Conservation (phyloP, 2,888 invertebrate species). For the Perizoma affinitatum region DNA sequence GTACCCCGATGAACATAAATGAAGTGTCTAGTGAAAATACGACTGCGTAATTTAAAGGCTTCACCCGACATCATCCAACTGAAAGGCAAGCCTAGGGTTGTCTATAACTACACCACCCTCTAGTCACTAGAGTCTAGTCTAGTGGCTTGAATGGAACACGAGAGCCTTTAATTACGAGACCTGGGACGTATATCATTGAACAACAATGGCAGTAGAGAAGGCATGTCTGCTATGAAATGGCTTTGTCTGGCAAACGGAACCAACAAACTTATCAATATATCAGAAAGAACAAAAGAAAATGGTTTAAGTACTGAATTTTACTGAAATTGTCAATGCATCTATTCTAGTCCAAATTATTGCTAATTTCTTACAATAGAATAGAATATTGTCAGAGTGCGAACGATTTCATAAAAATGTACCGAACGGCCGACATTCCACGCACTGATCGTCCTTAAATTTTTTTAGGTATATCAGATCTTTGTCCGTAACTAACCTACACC, state of each 20-base stretch:
- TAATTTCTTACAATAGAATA: too few relatives aligned
- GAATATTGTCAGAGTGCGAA: too few relatives aligned
- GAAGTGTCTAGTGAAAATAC: slow-evolving; percentile 11
- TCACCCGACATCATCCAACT: slow-evolving; percentile 11
- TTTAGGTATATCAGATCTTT: slow-evolving; percentile 1
- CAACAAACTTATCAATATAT: neutral
- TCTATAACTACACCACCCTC: slow-evolving; percentile 9
- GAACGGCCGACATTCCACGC: too few relatives aligned
- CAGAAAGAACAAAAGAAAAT: neutral
- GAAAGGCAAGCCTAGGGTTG: slow-evolving; percentile 25
- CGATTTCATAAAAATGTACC: too few relatives aligned
- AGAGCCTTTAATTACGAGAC: slow-evolving; percentile 11
- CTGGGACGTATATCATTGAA: neutral
- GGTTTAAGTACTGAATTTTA: neutral
- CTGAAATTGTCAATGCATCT: neutral
- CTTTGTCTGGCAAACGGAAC: neutral
- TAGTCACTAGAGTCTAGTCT: slow-evolving; percentile 3
- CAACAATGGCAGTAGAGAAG: neutral
- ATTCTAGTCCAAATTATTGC: neutral
- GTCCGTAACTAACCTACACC: slow-evolving; percentile 29
- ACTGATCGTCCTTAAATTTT: neutral
- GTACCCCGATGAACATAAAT: too few relatives aligned
- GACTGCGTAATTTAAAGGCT: slow-evolving; percentile 22
- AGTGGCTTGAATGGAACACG: too few relatives aligned
- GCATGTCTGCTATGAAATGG: slow-evolving; percentile 2